Percentiles rank a stretch among this genome's conserved stretches.
Evolutionary conservation across 2,888 invertebrate genomes (phyloP).

Genomic region (Byasa hedistus): DNA sequence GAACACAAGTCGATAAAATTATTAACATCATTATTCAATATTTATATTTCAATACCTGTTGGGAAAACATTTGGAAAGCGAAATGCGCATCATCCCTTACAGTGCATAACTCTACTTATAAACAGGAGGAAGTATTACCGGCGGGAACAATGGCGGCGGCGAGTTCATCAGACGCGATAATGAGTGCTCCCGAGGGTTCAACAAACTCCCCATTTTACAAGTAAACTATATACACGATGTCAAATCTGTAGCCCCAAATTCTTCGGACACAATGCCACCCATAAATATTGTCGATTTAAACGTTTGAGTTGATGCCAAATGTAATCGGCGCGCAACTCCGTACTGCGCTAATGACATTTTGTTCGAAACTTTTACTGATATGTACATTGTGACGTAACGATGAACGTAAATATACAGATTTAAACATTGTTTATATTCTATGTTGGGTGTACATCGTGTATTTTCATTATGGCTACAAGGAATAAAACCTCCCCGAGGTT

Average conservation of each 20-base stretch:
- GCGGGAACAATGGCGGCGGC: constrained; percentile 67
- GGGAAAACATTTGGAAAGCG: not conserved
- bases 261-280: constrained; percentile 45
- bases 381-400: not conserved
- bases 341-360: constrained; percentile 21
- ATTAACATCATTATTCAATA: not conserved
- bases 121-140: constrained; percentile 49
- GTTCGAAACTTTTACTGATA: constrained; percentile 11
- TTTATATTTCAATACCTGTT: constrained; percentile 13
- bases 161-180: constrained; percentile 76
- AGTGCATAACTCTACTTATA: constrained; percentile 33
- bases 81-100: constrained; percentile 16
- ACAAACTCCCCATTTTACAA: constrained; percentile 71
- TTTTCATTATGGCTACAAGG: not conserved
- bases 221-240: constrained; percentile 52
- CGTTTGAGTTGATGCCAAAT: constrained; percentile 53
- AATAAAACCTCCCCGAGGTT: constrained; percentile 19
- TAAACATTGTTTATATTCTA: not conserved
- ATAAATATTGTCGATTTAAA: constrained; percentile 49
- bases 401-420: not conserved
- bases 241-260: constrained; percentile 56
- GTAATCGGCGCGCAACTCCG: constrained; percentile 26
- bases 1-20: not conserved
- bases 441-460: not conserved
- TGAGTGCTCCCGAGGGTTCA: constrained; percentile 75